A percentile compares a stretch with the other conserved stretches of the same genome.
Evolutionary conservation across 2,797 vertebrate genomes (phyloP).

Genomic region (Pantherophis alleghaniensis): DNA sequence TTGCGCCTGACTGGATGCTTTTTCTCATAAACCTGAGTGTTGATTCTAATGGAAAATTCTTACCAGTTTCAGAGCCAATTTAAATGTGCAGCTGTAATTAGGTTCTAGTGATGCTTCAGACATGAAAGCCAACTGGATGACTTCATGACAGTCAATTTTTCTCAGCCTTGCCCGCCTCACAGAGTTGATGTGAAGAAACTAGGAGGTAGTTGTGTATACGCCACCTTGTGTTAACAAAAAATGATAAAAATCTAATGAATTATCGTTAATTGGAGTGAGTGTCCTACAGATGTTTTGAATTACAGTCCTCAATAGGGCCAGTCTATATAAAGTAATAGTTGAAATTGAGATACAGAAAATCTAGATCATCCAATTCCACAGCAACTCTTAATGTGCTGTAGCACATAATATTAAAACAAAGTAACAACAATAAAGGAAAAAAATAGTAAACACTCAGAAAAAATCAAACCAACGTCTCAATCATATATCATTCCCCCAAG

Average conservation of each 20-base stretch:
- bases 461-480: background rate
- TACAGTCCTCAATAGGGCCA: background rate
- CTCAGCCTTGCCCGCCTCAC: background rate
- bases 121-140: background rate
- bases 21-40: background rate
- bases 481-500: background rate
- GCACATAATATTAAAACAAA: background rate
- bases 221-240: background rate
- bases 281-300: background rate
- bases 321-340: background rate
- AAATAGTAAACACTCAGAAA: background rate
- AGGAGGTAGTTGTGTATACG: background rate
- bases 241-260: background rate
- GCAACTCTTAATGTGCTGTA: background rate
- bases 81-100: background rate
- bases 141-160: background rate
- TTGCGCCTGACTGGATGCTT: background rate
- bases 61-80: background rate
- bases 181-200: background rate
- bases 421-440: background rate
- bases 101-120: background rate
- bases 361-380: background rate
- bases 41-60: too few species aligned
- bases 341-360: background rate
- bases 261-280: background rate